A percentile compares a stretch with the other conserved stretches of the same genome.
Conservation (phyloP, 1,140 invertebrate genomes). For the Mamestra configurata region DNA sequence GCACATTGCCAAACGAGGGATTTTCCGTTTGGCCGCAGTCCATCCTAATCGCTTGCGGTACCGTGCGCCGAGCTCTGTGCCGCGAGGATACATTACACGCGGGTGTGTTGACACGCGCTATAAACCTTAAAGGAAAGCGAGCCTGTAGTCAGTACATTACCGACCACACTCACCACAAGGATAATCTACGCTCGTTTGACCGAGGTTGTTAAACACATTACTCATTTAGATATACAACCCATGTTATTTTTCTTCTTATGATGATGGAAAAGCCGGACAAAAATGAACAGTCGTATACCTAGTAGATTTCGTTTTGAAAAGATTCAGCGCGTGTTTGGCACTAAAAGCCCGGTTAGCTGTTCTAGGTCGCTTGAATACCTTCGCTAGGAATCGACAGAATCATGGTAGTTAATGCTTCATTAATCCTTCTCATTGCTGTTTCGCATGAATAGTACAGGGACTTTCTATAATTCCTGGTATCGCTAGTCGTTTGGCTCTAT, state of each 20-base stretch:
- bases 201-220: slow-evolving; percentile 7
- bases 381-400: background rate
- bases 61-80: background rate
- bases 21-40: slow-evolving; percentile 36
- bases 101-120: slow-evolving; percentile 2
- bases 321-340: background rate
- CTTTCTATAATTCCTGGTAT: background rate
- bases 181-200: slow-evolving; percentile 25
- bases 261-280: background rate
- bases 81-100: slow-evolving; percentile 25
- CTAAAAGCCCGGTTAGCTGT: slow-evolving; percentile 28
- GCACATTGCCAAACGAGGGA: slow-evolving; percentile 33
- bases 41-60: slow-evolving; percentile 50
- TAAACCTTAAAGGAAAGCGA: slow-evolving; percentile 1
- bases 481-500: background rate
- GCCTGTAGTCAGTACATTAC: slow-evolving; percentile 10
- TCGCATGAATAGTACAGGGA: background rate
- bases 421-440: slow-evolving; percentile 8
- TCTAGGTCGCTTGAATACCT: slow-evolving; percentile 12
- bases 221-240: background rate
- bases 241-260: too few species aligned
- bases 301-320: background rate
- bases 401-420: background rate
- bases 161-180: slow-evolving; percentile 26
- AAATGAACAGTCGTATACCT: too few species aligned